phyloP scores from a whole-genome alignment of 2,888 invertebrate genomes.

The Xylocampa areola region DNA sequence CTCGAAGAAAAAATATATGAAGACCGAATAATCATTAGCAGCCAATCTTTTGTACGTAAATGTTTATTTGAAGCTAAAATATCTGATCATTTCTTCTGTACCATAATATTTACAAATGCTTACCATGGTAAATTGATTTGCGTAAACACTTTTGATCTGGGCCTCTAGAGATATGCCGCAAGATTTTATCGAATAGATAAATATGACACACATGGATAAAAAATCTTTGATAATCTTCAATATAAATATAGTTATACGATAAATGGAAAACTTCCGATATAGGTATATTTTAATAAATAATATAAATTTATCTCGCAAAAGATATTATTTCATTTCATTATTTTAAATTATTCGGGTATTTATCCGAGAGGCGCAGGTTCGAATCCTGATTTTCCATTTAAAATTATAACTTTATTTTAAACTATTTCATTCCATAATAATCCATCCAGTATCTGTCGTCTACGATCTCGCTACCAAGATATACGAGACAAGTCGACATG shows the following conservation, averaged over 20 bases:
- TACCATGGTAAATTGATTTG: slow-evolving; percentile 18
- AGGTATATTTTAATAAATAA: too few relatives aligned
- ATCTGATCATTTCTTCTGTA: slow-evolving; percentile 7
- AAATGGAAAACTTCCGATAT: too few relatives aligned
- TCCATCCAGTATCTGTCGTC: neutral
- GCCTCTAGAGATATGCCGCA: neutral
- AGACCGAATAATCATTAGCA: slow-evolving; percentile 33
- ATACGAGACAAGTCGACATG: slow-evolving; percentile 21
- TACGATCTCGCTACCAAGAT: slow-evolving; percentile 5
- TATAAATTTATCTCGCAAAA: too few relatives aligned
- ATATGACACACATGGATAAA: too few relatives aligned
- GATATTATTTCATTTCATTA: too few relatives aligned
- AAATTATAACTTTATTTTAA: too few relatives aligned
- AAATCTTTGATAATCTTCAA: too few relatives aligned
- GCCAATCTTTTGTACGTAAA: slow-evolving; percentile 28
- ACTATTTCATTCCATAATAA: too few relatives aligned
- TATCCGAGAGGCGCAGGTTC: too few relatives aligned
- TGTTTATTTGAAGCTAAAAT: slow-evolving; percentile 30
- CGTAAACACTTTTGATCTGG: slow-evolving; percentile 20
- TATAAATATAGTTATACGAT: too few relatives aligned
- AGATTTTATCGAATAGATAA: neutral
- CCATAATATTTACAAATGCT: slow-evolving; percentile 45
- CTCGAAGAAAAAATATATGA: slow-evolving; percentile 28
- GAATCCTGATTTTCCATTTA: too few relatives aligned
- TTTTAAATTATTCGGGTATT: too few relatives aligned